Percentiles rank a stretch among this genome's conserved stretches.
Evolutionary conservation across 2,888 invertebrate genomes (phyloP).

Genomic region (Mantis religiosa): DNA sequence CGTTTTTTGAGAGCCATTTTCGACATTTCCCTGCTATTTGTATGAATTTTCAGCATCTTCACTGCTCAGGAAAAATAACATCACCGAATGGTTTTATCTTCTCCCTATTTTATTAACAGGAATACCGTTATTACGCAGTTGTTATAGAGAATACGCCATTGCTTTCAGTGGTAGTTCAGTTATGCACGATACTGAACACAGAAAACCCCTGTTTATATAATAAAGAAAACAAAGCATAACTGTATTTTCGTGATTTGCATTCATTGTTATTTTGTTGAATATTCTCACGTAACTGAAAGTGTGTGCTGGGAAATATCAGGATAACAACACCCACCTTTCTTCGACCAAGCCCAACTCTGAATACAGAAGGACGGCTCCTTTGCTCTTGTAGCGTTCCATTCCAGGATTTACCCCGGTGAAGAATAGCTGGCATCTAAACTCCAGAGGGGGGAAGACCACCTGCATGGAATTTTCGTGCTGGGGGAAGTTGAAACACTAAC

Average conservation of each 20-base stretch:
- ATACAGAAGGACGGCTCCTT: neutral
- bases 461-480: neutral
- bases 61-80: no score
- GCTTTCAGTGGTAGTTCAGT: no score
- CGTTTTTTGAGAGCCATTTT: no score
- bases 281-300: neutral
- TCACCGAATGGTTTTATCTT: no score
- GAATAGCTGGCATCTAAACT: neutral
- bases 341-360: neutral
- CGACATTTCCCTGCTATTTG: no score
- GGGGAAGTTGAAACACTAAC: neutral
- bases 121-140: no score
- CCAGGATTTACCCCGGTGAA: neutral
- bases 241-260: neutral
- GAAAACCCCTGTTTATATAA: no score
- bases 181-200: no score
- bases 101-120: no score
- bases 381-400: neutral
- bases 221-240: no score
- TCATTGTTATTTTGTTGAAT: neutral
- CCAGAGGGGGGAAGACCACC: neutral
- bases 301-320: neutral
- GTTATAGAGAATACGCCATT: no score
- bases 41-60: no score
- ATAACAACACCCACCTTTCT: neutral